Evolutionary conservation across 2,888 invertebrate species (phyloP), one percentile per base, ranked within the genome.

Genomic region (Lypha dubia): DNA sequence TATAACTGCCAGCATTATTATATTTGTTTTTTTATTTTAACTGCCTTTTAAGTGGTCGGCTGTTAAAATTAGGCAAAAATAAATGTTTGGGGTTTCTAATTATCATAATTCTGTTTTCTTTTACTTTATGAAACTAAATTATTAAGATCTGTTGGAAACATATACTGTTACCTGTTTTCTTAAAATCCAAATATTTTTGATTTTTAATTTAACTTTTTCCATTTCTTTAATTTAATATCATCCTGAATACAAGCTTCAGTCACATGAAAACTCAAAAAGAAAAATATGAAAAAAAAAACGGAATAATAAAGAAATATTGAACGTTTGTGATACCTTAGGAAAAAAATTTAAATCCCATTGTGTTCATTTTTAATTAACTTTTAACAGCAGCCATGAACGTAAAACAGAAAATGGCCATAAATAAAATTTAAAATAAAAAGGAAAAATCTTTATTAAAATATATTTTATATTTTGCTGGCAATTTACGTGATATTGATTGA

Each of bases 281-380:
- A n/a, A 3, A 38, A n/a, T 3, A 22, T 15, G 28, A 62, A 49
- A 17, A 38, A 41, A n/a, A 5, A 32, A 44, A 8, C 7, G 41
- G 15, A 38, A 63, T 15, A 62, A 24, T 62, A 74, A 24, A 49
- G 24, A 1, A 62, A 53, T 41, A 53, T 41, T 15, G 0, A 53
- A 63, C n/a, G 6, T 24, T 11, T 35, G 28, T 28, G 32, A 41
- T 63, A 53, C 44, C 53, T 65, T 65, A 65, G 75, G 56, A 75
- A 44, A 22, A 65, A 75, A 75, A n/a, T n/a, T 28, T 65, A 56
- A 65, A 44, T 56, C 53, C 44, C 74, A 44, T 75, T 75, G 53
- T 53, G 74, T 63, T 41, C 63, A 28, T 63, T 73, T 73, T 53
- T 75, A 75, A 75, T 75, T 75, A 75, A 75, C 41, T 75, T 75